Conservation (phyloP, 1,140 invertebrate genomes). For the Aphis craccivora region DNA sequence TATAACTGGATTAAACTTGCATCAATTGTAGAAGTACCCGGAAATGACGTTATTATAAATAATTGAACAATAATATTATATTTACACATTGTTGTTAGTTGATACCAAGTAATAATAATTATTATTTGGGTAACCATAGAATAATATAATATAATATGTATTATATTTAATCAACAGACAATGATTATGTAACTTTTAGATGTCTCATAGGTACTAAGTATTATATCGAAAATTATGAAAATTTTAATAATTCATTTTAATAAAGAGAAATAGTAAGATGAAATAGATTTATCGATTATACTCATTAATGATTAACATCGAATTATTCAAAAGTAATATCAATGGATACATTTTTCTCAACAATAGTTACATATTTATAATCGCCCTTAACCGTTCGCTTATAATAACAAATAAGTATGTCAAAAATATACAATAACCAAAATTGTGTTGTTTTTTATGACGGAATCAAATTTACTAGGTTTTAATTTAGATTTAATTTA, state of each 20-base stretch:
- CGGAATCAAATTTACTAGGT: not conserved
- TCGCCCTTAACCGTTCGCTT: not conserved
- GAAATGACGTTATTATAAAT: not conserved
- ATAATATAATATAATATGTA: not conserved
- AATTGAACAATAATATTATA: not conserved
- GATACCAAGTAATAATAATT: not conserved
- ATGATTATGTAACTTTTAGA: not conserved
- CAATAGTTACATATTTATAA: not conserved
- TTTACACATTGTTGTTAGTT: not conserved
- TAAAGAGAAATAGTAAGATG: not conserved
- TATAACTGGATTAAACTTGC: not conserved
- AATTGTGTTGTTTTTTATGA: not conserved
- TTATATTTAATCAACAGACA: not conserved
- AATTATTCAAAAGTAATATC: not conserved
- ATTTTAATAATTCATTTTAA: not conserved
- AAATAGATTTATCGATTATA: not conserved
- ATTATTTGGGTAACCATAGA: not conserved
- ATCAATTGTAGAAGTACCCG: not conserved
- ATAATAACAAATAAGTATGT: not conserved
- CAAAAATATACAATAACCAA: not conserved
- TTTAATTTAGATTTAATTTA: not conserved
- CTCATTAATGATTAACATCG: not conserved
- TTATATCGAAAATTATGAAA: not conserved
- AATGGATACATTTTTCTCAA: not conserved
- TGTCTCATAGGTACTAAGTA: not conserved